These are phyloP conservation scores for Platyrinchus mystaceus DNA, from an alignment of 2,797 vertebrate species.

Conservation along the genomic window DNA sequence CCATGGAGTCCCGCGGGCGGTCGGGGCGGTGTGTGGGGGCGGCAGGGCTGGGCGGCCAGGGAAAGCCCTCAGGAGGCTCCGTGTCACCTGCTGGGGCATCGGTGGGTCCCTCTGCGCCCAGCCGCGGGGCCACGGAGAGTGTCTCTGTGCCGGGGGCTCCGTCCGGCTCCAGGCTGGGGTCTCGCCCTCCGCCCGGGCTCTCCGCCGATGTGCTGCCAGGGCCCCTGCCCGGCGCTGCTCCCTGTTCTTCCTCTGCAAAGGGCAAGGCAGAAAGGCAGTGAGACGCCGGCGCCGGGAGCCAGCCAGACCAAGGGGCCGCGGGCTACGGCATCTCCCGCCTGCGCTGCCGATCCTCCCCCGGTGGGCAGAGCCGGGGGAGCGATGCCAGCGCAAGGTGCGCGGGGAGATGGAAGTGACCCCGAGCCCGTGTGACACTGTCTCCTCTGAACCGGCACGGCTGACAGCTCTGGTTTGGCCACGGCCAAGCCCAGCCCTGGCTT, in stretches of 20 bases:
- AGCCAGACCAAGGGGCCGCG: rapidly evolving
- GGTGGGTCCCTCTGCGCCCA: not conserved
- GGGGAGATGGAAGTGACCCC: not conserved
- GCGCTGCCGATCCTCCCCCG: rapidly evolving
- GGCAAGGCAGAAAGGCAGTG: not conserved
- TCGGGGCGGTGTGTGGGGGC: rapidly evolving
- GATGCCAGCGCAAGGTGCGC: rapidly evolving
- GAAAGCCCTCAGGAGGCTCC: not conserved
- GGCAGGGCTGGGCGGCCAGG: not conserved
- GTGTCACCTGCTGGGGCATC: conserved; percentile 21
- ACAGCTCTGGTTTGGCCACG: not conserved
- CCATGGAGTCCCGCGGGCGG: conserved; percentile 3
- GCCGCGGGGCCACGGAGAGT: not conserved
- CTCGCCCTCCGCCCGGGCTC: not conserved
- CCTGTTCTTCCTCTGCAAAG: conserved; percentile 56
- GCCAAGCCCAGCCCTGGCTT: not conserved
- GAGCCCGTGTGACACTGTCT: not conserved
- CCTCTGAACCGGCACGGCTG: not conserved
- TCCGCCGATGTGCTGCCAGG: not conserved
- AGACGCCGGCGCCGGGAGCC: not conserved
- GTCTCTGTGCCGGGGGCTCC: not conserved
- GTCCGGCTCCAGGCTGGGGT: not conserved
- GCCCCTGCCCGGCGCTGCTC: not conserved
- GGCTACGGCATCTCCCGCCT: not conserved
- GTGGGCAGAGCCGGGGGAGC: not conserved